These are phyloP conservation scores for Spea multiplicata DNA, from an alignment of 2,113 vertebrate species.

Conservation along the genomic window DNA sequence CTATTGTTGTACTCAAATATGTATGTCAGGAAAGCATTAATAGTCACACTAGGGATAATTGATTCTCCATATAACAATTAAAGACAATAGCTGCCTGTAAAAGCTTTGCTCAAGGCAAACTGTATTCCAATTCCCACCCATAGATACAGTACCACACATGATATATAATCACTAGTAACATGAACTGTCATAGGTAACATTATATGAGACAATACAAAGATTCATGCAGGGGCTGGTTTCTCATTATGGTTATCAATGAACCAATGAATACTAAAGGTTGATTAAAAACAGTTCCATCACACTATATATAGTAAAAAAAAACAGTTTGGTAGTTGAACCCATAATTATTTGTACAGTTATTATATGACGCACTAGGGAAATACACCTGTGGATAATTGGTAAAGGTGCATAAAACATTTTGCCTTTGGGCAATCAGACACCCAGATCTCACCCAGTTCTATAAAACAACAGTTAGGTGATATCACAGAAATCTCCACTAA, in stretches of 20 bases:
- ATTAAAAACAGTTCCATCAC: no score
- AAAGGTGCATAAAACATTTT: slow-evolving; percentile 1
- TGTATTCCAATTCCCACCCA: slow-evolving; percentile 21
- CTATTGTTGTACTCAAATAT: background rate
- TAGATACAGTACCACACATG: slow-evolving; percentile 11
- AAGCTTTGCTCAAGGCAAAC: background rate
- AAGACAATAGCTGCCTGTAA: slow-evolving; percentile 9
- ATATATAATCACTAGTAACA: slow-evolving; percentile 7
- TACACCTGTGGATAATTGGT: slow-evolving; percentile 6
- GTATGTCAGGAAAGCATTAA: slow-evolving; percentile 6
- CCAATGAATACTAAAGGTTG: background rate
- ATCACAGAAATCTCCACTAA: no score
- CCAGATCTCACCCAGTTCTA: background rate
- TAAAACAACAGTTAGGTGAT: no score
- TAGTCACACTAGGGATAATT: slow-evolving; percentile 13
- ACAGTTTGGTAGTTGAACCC: no score
- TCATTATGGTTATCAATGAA: background rate
- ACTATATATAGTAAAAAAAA: no score
- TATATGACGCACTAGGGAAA: background rate
- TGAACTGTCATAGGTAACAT: background rate
- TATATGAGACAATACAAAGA: background rate
- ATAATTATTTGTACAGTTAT: background rate
- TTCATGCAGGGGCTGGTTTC: background rate
- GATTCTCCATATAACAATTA: slow-evolving; percentile 1
- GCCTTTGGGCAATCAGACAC: background rate